Base-by-base conservation (phyloP, 2,113 vertebrate species). In the Hemicordylus capensis region DNA sequence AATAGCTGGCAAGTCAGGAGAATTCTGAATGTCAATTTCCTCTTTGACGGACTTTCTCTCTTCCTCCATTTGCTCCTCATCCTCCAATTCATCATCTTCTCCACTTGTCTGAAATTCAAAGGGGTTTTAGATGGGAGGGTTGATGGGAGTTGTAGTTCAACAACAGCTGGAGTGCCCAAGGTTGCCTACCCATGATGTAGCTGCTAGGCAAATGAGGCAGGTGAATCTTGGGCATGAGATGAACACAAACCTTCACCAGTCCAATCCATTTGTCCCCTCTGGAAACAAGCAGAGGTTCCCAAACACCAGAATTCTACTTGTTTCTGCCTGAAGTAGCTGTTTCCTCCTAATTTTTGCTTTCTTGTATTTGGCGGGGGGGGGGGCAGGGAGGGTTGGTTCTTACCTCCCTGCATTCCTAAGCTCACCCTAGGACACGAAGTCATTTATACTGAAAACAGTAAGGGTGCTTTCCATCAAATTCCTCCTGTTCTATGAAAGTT, bases 1-100 rank as follows among this genome's bases (percentile, higher is more conserved):
- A 54, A 94, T 93, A 17, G 95, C 86, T 1, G 94, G 95, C 2
- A 93, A 95, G 56, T 96, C 96, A 14, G 96, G 95, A 61, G 96
- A 97, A 88, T 95, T 96, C 37, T 93, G 92, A 78, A 92, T 92
- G 89, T 96, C 96, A 31, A 80, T 91, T 84, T 97, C 95, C 79
- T 95, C 94, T 84, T 92, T 92, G 39, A 88, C 77, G 72, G 93
- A 94, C 86, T 95, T 97, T 91, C 95, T 96, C 34, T 96, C 96
- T 81, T 96, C 95, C 80, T 96, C 95, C 0, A 87, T 81, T 79
- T 97, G 97, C 8, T 97, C 97, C 77, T 97, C 96, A 73, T 97
- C 96, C 31, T 97, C 96, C 72, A 96, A 67, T 31, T 95, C 96
- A 51, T 96, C 96, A 34, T 97, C 96, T 87, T 97, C 96, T 91